Percentiles rank a stretch among this genome's conserved stretches.
These are phyloP conservation scores for Sialia sialis DNA, from an alignment of 2,113 vertebrate species.

Conservation along the genomic window DNA sequence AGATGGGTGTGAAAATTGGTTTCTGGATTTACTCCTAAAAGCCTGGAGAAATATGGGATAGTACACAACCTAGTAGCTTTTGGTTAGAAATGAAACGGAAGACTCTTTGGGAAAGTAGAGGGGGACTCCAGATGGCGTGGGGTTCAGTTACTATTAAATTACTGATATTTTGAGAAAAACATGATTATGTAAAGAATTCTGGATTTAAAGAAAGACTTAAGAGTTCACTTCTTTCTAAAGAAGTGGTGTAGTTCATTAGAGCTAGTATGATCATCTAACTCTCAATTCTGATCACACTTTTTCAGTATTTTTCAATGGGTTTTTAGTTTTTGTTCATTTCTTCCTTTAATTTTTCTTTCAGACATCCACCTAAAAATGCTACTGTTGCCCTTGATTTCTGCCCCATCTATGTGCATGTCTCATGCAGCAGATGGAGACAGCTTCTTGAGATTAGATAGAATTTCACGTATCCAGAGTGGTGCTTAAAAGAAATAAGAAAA, in stretches of 20 bases:
- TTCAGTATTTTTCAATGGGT: not conserved
- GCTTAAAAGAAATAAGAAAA: not conserved
- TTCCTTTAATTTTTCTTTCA: not conserved
- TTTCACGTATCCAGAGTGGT: not conserved
- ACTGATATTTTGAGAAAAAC: not conserved
- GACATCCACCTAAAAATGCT: not conserved
- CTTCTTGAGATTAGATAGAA: not conserved
- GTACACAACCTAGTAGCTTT: not conserved
- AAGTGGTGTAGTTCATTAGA: not conserved
- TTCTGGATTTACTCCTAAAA: not conserved
- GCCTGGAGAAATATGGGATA: not conserved
- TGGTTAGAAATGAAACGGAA: not conserved
- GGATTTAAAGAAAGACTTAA: not conserved
- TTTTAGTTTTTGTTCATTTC: not conserved
- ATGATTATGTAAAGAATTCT: not conserved
- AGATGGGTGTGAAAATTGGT: not conserved
- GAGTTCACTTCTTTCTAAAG: not conserved
- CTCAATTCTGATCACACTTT: not conserved
- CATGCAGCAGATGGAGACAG: not conserved
- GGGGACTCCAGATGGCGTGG: not conserved
- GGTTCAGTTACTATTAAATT: not conserved
- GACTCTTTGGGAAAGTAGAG: not conserved
- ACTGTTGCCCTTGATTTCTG: not conserved
- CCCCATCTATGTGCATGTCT: not conserved
- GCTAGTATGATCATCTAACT: not conserved